These are phyloP conservation scores for Anorthoa munda DNA, from an alignment of 2,888 invertebrate genomes.

Conservation along the genomic window DNA sequence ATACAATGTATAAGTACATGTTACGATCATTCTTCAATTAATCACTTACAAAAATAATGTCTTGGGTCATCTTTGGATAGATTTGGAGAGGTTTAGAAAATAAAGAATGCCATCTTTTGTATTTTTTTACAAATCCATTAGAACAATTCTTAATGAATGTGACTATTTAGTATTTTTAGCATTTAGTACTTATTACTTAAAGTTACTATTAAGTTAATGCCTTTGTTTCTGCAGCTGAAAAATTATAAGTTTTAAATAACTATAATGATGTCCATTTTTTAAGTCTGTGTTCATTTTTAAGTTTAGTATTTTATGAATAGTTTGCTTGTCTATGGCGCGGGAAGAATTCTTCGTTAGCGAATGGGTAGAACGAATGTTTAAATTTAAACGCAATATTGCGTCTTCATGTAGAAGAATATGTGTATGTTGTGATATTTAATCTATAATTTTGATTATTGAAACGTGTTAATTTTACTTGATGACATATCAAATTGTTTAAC, in stretches of 20 bases:
- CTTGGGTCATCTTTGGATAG: slow-evolving; percentile 51
- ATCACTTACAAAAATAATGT: slow-evolving; percentile 44
- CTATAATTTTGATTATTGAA: slow-evolving; percentile 51
- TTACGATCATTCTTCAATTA: slow-evolving; percentile 25
- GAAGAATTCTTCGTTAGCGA: slow-evolving; percentile 39
- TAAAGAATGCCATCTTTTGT: slow-evolving; percentile 76
- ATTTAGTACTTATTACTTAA: slow-evolving; percentile 54
- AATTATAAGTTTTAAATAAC: slow-evolving; percentile 29
- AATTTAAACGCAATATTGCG: slow-evolving; percentile 28
- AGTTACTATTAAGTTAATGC: slow-evolving; percentile 41
- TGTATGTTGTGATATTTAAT: slow-evolving; percentile 79
- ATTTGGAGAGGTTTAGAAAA: slow-evolving; percentile 57
- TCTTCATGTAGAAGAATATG: slow-evolving; percentile 56
- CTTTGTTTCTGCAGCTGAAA: slow-evolving; percentile 57
- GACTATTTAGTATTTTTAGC: slow-evolving; percentile 48
- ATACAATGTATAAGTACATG: slow-evolving; percentile 39
- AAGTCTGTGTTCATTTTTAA: slow-evolving; percentile 68
- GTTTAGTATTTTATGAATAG: slow-evolving; percentile 45
- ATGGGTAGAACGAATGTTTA: slow-evolving; percentile 35
- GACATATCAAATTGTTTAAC: slow-evolving; percentile 79
- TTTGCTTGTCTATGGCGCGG: slow-evolving; percentile 37
- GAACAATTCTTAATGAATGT: slow-evolving; percentile 66
- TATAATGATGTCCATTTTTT: slow-evolving; percentile 57
- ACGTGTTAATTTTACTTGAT: slow-evolving; percentile 64
- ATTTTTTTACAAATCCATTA: slow-evolving; percentile 78